A percentile compares a stretch with the other conserved stretches of the same genome.
Evolutionary conservation across 1,140 invertebrate species (phyloP).

Genomic region (Lordiphosa mommai): DNA sequence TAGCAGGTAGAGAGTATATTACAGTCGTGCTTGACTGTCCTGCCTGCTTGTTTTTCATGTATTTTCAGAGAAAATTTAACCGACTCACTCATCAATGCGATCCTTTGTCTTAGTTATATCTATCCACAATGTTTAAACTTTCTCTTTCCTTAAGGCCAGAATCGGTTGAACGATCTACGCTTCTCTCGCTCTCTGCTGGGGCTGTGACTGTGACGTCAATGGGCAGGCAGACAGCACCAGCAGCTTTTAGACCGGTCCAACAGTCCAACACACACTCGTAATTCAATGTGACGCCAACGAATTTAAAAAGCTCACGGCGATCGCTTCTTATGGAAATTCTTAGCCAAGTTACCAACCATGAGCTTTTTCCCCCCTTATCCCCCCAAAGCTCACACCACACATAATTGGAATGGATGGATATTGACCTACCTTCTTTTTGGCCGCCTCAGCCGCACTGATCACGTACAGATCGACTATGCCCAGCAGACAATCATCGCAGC

Average conservation of each 20-base stretch:
- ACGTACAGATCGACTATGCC: slow-evolving; percentile 88
- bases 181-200: slow-evolving; percentile 6
- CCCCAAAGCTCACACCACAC: neutral
- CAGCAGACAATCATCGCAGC: slow-evolving; percentile 90
- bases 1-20: too few species aligned
- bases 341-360: too few species aligned
- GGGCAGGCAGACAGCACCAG: slow-evolving; percentile 3
- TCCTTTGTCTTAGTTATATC: neutral
- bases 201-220: slow-evolving; percentile 67
- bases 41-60: too few species aligned
- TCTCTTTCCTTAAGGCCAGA: neutral
- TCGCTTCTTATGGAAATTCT: neutral
- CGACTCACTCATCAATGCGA: slow-evolving; percentile 3
- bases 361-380: neutral
- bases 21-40: too few species aligned
- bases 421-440: slow-evolving; percentile 86
- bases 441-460: slow-evolving; percentile 82
- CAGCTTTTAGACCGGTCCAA: slow-evolving; percentile 54
- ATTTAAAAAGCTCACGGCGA: neutral
- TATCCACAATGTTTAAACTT: neutral
- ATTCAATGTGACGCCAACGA: too few species aligned
- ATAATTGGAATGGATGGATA: neutral
- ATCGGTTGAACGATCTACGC: slow-evolving; percentile 44
- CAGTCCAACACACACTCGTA: slow-evolving; percentile 21
- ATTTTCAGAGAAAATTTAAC: too few species aligned